These are phyloP conservation scores for Myotis yumanensis DNA, from an alignment of 2,113 vertebrate genomes.

Conservation along the genomic window DNA sequence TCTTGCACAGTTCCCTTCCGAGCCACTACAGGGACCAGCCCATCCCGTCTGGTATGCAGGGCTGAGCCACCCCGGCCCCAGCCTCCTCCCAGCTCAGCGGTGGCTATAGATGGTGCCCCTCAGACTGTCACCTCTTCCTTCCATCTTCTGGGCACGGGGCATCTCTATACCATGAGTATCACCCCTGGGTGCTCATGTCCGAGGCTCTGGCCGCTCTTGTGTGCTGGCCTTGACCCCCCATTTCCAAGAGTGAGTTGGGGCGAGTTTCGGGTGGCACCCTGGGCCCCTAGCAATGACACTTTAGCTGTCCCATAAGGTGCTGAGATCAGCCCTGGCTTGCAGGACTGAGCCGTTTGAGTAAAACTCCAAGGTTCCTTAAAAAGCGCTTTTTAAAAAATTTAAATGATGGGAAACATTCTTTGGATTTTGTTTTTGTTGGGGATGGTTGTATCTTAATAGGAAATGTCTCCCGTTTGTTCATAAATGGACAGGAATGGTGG, in stretches of 20 bases:
- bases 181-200: fast-evolving
- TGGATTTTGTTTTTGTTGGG: neutral
- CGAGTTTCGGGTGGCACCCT: neutral
- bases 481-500: neutral
- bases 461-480: neutral
- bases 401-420: neutral
- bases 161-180: neutral
- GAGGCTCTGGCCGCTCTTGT: neutral
- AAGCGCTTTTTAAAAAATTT: neutral
- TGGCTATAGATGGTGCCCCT: neutral
- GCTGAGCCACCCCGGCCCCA: neutral
- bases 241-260: neutral
- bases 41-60: fast-evolving
- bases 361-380: neutral
- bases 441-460: neutral
- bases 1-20: neutral
- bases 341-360: neutral
- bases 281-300: neutral
- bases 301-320: neutral
- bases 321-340: neutral
- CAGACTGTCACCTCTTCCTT: neutral
- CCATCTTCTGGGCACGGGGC: neutral
- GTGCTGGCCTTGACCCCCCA: neutral
- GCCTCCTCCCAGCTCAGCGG: neutral
- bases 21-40: neutral